A percentile compares a stretch with the other conserved stretches of the same genome.
These are phyloP conservation scores for Nettapus auritus DNA, from an alignment of 2,113 vertebrate genomes.

Conservation along the genomic window DNA sequence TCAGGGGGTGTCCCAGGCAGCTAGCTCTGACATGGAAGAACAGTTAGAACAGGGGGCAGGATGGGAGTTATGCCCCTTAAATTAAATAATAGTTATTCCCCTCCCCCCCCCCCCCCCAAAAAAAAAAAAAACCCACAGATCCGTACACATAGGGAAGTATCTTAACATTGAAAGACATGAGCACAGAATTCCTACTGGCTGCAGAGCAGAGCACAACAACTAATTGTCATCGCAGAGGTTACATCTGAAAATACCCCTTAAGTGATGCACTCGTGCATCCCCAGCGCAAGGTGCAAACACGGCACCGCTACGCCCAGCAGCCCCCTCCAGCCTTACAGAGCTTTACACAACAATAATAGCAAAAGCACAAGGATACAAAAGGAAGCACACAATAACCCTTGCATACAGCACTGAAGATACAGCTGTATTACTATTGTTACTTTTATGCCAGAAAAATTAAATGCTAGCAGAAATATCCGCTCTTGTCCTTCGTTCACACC, in stretches of 20 bases:
- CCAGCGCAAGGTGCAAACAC: not conserved
- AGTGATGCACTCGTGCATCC: rapidly evolving
- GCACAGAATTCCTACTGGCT: not conserved
- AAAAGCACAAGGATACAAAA: not conserved
- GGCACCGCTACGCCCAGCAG: not conserved
- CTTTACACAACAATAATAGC: not conserved
- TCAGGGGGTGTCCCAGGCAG: not conserved
- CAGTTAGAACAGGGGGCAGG: not conserved
- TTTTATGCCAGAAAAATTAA: not conserved
- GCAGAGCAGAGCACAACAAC: not conserved
- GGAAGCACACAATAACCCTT: not conserved
- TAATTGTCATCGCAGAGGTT: not conserved
- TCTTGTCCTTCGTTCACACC: not conserved
- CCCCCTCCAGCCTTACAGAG: not conserved
- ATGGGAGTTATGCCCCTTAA: not conserved
- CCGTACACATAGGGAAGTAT: not conserved
- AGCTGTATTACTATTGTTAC: not conserved
- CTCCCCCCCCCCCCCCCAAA: not conserved
- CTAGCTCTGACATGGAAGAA: not conserved
- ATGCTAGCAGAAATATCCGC: not conserved
- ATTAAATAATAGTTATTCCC: not conserved
- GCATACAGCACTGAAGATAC: not conserved
- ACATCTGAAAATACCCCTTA: not conserved
- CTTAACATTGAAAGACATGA: not conserved
- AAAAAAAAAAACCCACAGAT: not conserved